These are phyloP conservation scores for Knipowitschia caucasica DNA, from an alignment of 2,797 vertebrate species.

Conservation along the genomic window DNA sequence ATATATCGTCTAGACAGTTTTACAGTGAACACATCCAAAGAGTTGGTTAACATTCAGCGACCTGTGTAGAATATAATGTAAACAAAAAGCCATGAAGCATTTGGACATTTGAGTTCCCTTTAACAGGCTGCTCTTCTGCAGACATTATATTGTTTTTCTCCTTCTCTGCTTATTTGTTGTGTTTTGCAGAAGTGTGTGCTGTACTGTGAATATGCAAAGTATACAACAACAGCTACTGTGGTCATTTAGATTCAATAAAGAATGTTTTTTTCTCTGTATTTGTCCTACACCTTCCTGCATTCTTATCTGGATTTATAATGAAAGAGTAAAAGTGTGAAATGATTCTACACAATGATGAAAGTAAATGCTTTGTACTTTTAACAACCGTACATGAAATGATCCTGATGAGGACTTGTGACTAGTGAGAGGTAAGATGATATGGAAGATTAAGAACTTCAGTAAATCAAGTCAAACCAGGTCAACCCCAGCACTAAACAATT, in stretches of 20 bases:
- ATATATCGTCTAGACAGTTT: neutral
- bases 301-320: constrained; percentile 5
- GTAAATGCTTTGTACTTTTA: neutral
- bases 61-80: constrained; percentile 14
- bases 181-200: constrained; percentile 53
- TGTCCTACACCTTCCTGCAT: constrained; percentile 20
- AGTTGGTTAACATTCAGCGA: constrained; percentile 36
- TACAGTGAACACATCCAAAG: constrained; percentile 33
- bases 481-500: neutral
- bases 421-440: neutral
- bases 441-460: constrained; percentile 9
- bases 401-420: neutral
- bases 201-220: constrained; percentile 56
- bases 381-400: neutral
- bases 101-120: constrained; percentile 17
- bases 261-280: constrained; percentile 49
- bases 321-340: neutral
- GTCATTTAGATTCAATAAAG: constrained; percentile 62
- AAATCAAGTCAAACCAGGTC: neutral
- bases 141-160: constrained; percentile 25
- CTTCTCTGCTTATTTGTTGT: constrained; percentile 37
- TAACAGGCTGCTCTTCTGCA: constrained; percentile 45
- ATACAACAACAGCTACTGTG: constrained; percentile 59
- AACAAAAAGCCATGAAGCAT: constrained; percentile 37
- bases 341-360: neutral